phyloP scores from a whole-genome alignment of 1,140 invertebrate genomes.

The Leptinotarsa texana region DNA sequence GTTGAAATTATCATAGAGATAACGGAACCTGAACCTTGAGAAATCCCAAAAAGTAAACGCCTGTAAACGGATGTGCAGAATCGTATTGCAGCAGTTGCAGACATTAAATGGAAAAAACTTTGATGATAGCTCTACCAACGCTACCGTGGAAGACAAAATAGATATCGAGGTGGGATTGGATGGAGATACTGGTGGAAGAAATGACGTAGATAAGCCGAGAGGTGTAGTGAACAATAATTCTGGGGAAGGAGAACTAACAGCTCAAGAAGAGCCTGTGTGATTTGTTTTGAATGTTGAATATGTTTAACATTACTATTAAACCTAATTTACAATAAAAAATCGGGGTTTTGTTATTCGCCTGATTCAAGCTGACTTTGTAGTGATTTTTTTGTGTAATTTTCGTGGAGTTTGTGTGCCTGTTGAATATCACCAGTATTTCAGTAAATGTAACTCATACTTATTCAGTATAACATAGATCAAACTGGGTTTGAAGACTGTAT shows the following conservation, averaged over 20 bases:
- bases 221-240: background rate
- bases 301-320: no score
- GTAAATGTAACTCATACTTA: no score
- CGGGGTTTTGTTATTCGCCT: no score
- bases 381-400: no score
- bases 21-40: conserved; percentile 61
- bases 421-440: no score
- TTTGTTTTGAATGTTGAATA: background rate
- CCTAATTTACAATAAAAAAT: no score
- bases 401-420: no score
- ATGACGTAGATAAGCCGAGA: background rate
- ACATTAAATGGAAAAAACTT: conserved; percentile 26
- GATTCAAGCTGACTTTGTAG: no score
- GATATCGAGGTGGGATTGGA: background rate
- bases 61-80: conserved; percentile 25
- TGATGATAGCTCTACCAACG: background rate
- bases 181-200: background rate
- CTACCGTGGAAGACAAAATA: no score
- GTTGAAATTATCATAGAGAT: conserved; percentile 54
- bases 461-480: no score
- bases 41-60: conserved; percentile 36
- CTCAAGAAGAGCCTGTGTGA: background rate
- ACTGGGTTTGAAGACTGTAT: no score
- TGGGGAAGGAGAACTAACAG: background rate
- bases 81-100: conserved; percentile 23